Evolutionary conservation across 2,113 vertebrate species (phyloP).

Genomic region (Boulengeromyrus knoepffleri): DNA sequence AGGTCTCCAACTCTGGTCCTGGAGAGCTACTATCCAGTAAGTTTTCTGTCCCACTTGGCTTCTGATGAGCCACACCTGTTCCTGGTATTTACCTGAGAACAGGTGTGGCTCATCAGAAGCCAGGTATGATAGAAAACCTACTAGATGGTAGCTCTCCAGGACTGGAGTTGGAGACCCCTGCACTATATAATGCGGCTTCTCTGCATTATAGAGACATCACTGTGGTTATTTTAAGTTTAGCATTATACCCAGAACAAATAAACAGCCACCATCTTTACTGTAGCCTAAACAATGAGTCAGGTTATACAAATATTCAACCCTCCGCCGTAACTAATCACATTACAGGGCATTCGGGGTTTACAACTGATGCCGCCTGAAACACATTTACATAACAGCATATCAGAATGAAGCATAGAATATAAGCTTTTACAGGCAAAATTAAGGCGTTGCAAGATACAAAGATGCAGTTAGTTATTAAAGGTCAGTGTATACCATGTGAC

Average conservation of each 20-base stretch:
- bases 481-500: not conserved
- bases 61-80: no score
- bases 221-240: not conserved
- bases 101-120: no score
- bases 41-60: no score
- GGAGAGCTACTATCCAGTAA: no score
- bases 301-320: not conserved
- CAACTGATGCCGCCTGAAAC: not conserved
- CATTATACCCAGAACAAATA: not conserved
- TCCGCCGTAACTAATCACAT: not conserved
- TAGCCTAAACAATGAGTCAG: not conserved
- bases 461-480: not conserved
- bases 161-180: no score
- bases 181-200: not conserved
- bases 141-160: no score
- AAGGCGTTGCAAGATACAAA: not conserved
- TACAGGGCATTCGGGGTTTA: not conserved
- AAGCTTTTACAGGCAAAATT: not conserved
- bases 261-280: not conserved
- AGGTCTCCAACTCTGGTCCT: no score
- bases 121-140: no score
- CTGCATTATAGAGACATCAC: not conserved
- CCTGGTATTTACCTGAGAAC: no score
- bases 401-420: not conserved
- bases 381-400: not conserved